These are phyloP conservation scores for Aromia moschata DNA, from an alignment of 2,888 invertebrate genomes.

Conservation along the genomic window DNA sequence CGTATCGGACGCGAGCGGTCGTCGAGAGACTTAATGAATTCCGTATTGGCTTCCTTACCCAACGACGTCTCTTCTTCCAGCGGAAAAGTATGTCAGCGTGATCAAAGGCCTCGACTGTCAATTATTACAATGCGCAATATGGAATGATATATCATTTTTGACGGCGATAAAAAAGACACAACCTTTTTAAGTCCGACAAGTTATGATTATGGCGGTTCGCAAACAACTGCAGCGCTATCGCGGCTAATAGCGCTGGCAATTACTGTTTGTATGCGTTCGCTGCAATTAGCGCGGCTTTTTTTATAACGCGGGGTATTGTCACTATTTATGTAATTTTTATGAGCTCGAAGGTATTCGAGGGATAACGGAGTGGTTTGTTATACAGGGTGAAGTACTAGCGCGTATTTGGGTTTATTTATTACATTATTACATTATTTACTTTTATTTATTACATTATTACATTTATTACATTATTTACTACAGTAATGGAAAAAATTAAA, in stretches of 20 bases:
- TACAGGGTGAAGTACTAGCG: no score
- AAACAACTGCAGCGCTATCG: conserved; percentile 20
- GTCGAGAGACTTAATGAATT: conserved; percentile 12
- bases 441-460: no score
- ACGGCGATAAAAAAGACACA: conserved; percentile 24
- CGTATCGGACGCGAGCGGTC: conserved; percentile 12
- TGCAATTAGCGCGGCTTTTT: conserved; percentile 12
- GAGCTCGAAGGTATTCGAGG: neutral
- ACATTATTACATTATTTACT: no score
- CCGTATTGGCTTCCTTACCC: neutral
- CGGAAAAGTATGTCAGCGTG: conserved; percentile 27
- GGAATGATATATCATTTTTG: conserved; percentile 27
- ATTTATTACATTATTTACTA: no score
- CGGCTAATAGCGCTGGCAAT: conserved; percentile 5
- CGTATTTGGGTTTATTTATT: no score
- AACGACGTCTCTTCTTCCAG: conserved; percentile 2
- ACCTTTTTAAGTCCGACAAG: conserved; percentile 11
- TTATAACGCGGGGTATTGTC: neutral
- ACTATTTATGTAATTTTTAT: neutral
- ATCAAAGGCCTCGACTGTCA: conserved; percentile 29
- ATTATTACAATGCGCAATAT: conserved; percentile 28
- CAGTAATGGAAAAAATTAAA: no score
- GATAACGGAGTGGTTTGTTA: neutral
- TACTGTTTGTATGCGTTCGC: conserved; percentile 8
- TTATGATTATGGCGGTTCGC: conserved; percentile 21